Percentiles rank a stretch among this genome's conserved stretches.
These are phyloP conservation scores for Bos javanicus DNA, from an alignment of 2,113 vertebrate species.

Conservation along the genomic window DNA sequence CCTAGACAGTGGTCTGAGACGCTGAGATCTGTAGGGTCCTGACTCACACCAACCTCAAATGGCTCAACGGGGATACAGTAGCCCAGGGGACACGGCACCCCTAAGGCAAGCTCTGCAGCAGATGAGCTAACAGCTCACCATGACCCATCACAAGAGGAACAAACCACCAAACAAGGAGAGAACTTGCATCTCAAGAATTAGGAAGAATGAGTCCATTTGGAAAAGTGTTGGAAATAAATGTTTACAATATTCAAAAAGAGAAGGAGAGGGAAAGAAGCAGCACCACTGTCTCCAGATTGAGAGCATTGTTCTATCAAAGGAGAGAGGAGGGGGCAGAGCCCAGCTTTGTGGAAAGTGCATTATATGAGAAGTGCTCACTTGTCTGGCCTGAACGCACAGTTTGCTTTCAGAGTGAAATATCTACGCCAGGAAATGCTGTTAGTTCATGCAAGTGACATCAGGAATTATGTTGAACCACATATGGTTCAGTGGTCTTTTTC, in stretches of 20 bases:
- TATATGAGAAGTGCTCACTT: background rate
- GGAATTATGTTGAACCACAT: background rate
- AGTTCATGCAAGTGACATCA: background rate
- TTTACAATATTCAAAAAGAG: background rate
- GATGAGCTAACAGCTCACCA: background rate
- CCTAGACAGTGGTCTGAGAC: background rate
- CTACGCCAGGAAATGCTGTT: background rate
- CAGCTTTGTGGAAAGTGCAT: background rate
- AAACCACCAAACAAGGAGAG: background rate
- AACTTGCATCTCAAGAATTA: background rate
- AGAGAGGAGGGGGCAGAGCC: background rate
- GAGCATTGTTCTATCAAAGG: background rate
- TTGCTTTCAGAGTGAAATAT: background rate
- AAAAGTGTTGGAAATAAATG: background rate
- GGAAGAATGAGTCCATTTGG: background rate
- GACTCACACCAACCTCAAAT: background rate
- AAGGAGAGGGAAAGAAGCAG: background rate
- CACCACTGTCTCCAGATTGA: background rate
- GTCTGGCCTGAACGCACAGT: background rate
- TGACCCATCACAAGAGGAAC: background rate
- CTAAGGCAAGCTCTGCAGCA: background rate
- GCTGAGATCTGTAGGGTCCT: background rate
- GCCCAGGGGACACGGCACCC: accelerated
- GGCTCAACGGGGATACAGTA: background rate
- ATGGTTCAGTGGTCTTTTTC: background rate